Evolutionary conservation across 2,888 invertebrate species (phyloP).

Genomic region (Parelbella ahira): DNA sequence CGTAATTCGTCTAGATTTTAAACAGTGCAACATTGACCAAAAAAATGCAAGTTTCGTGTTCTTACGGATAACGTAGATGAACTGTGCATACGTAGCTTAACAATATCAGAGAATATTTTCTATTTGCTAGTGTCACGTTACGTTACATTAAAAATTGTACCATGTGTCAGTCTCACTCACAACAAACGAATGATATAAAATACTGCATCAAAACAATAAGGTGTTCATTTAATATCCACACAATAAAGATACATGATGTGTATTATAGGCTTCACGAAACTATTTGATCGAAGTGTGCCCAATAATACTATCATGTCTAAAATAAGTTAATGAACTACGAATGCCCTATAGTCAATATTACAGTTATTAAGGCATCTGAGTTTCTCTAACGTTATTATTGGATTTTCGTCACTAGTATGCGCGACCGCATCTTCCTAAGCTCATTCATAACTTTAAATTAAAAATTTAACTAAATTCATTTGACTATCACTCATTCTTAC

Average conservation of each 20-base stretch:
- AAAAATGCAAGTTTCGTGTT: constrained; percentile 16
- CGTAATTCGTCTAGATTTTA: constrained; percentile 10
- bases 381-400: constrained; percentile 75
- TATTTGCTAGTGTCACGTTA: constrained; percentile 55
- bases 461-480: constrained; percentile 75
- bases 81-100: constrained; percentile 36
- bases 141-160: constrained; percentile 73
- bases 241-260: too few species aligned
- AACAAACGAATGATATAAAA: constrained; percentile 71
- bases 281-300: constrained; percentile 72
- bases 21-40: constrained; percentile 6
- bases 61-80: constrained; percentile 37
- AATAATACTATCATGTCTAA: constrained; percentile 68
- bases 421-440: constrained; percentile 78
- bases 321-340: constrained; percentile 76
- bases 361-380: constrained; percentile 73
- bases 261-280: constrained; percentile 49
- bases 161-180: constrained; percentile 75
- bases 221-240: constrained; percentile 37
- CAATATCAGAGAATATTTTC: constrained; percentile 62
- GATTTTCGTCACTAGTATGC: constrained; percentile 80
- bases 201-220: constrained; percentile 72
- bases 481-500: constrained; percentile 75
- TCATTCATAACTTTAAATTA: constrained; percentile 75
- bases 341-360: constrained; percentile 77